A percentile compares a stretch with the other conserved stretches of the same genome.
These are phyloP conservation scores for Hippasteria phrygiana DNA, from an alignment of 53 echinoderm and acorn worm species.

Conservation along the genomic window DNA sequence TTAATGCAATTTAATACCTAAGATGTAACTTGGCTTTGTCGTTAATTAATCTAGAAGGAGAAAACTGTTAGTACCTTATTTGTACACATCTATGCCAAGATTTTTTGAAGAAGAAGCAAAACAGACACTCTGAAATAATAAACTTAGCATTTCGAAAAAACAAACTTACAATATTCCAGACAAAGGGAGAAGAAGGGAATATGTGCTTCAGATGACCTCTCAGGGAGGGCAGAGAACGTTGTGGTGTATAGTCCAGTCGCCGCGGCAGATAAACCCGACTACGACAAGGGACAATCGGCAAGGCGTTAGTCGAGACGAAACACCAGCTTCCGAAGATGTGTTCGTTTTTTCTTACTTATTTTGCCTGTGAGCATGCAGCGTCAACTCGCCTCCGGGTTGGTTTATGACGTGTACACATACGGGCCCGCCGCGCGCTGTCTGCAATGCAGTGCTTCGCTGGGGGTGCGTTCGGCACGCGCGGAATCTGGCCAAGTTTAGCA, in stretches of 20 bases:
- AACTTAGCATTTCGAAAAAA: conserved; percentile 2
- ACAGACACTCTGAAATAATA: conserved; percentile 7
- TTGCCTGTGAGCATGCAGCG: conserved; percentile 38
- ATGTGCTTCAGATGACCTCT: neutral
- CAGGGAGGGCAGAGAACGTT: neutral
- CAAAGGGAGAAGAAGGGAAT: neutral
- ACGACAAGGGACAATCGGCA: neutral
- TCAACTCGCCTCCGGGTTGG: conserved; percentile 46
- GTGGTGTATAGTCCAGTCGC: conserved; percentile 49
- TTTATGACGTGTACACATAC: conserved; percentile 9
- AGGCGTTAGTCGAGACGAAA: neutral
- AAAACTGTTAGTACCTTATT: too few species aligned
- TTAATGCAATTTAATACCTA: too few species aligned
- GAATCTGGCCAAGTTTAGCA: conserved; percentile 90
- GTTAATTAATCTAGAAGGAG: too few species aligned
- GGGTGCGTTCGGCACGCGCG: conserved; percentile 67
- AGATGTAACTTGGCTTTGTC: too few species aligned
- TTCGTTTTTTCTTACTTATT: neutral
- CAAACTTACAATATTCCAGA: conserved; percentile 57
- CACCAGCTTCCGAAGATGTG: neutral
- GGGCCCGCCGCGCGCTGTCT: neutral
- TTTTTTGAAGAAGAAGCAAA: conserved; percentile 3
- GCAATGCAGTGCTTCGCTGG: conserved; percentile 57
- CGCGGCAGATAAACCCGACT: conserved; percentile 9
- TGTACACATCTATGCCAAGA: neutral